Base-by-base conservation (phyloP, 2,113 vertebrate genomes). In the Terrapene triunguis region DNA sequence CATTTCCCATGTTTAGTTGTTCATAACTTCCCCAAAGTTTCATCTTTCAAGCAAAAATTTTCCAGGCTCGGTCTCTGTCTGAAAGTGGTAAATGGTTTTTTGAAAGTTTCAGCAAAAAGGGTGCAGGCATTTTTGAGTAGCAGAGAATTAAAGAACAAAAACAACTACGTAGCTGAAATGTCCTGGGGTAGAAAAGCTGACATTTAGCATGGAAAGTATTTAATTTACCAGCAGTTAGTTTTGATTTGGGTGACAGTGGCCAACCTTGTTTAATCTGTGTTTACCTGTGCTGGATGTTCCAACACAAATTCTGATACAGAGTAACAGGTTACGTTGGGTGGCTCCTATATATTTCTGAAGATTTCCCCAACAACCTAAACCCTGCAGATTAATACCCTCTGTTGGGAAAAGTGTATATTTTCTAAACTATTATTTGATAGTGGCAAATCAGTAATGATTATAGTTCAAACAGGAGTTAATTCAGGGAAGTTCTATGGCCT, bases 21-120 rank as follows among this genome's bases (percentile, higher is more conserved):
- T 89, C 80, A 89, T 21, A 85, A 8, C 89, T 90, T 95, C 89
- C 21, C 72, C 90, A 82, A 89, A 16, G 51, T 92, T 96, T 94
- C 32, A 9, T 13, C 62, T 82, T 76, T 59, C 93, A 84, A n/a
- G 47, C 35, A 88, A 83, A 92, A 94, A 44, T 6, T 92, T 92
- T 51, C 8, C 51, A 86, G n/a, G 9, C 10, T 10, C 2, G 87
- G 9, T 44, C 87, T 79, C 85, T 42, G 74, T 47, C 2, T 76
- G 27, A 82, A 47, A 94, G 11, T 81, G 89, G 48, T 72, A 85
- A 48, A 3, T 90, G 62, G 53, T 44, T 19, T 81, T 88, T 32
- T 14, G 10, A 14, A 6, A 2, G 1, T 69, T 95, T 93, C 32
- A 35, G 76, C 8, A 27, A 84, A 35, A 7, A 8, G 32, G 65